Evolutionary conservation across 1,140 invertebrate species (phyloP), one percentile per base, ranked within the genome.

Genomic region (Plectrocnemia conspersa): DNA sequence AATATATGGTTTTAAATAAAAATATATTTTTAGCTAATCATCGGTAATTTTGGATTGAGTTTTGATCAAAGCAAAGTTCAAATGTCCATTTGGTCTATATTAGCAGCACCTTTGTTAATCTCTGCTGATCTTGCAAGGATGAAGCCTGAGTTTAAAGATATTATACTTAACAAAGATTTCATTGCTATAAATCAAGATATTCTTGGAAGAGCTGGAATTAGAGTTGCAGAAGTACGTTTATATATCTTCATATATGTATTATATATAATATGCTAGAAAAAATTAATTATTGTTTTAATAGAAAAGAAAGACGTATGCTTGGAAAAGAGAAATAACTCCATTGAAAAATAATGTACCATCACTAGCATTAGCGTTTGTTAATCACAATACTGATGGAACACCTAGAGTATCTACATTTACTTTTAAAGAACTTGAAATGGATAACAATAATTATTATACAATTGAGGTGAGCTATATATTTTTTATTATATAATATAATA

Each of bases 31-130:
- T 64, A 85, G 83, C 68, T 90, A 16, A 75, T 91, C 6, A 79
- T 90, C 64, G 91, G 91, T 18, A 90, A 93, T 65, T 89, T 79
- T 72, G 90, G 88, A 1, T 67, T 94, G 13, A 89, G 84, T 58
- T 80, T 79, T 53, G 84, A 88, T 50, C 88, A 93, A 73, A 79
- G 84, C 57, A 81, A 84, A 71, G 71, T 82, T 1, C 91, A 94
- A 76, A 88, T 94, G 84, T 85, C 88, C 1, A 73, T 93, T 57
- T 93, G 91, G 91, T 79, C 86, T 2, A 82, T 93, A 47, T 77
- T 91, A 71, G 87, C 89, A 1, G 84, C 90, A 1, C 91, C 91
- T 3, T 68, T 93, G 0, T 79, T 93, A n/a, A 90, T 93, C 83
- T 92, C 89, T 10, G 81, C 81, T 33, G 88, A 93, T 72, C 77